These are phyloP conservation scores for Deilephila elpenor DNA, from an alignment of 2,888 invertebrate species.

Conservation along the genomic window DNA sequence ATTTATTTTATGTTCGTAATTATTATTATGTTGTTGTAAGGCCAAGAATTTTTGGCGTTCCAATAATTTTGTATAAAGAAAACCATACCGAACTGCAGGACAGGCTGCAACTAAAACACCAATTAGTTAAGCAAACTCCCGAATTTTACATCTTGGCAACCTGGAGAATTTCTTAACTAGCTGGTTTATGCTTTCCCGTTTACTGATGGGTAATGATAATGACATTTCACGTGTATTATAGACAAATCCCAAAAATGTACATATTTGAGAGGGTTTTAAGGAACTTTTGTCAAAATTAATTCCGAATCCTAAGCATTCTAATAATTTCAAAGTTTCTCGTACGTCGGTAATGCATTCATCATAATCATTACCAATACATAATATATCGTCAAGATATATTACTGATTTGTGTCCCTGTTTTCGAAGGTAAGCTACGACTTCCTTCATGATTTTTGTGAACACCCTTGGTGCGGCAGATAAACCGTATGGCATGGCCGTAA, in stretches of 20 bases:
- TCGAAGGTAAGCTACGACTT: neutral
- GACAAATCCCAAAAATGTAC: neutral
- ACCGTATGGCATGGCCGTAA: neutral
- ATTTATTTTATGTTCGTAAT: neutral
- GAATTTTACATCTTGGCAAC: neutral
- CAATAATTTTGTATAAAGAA: neutral
- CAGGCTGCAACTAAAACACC: neutral
- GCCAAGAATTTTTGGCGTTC: neutral
- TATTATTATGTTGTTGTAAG: neutral
- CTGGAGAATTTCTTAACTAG: neutral
- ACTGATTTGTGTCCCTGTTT: slow-evolving; percentile 1
- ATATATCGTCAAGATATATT: neutral
- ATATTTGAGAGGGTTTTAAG: neutral
- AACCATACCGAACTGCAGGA: neutral
- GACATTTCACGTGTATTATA: slow-evolving; percentile 3
- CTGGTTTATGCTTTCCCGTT: neutral
- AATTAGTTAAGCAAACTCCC: neutral
- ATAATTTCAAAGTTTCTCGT: no score
- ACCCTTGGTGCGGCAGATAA: neutral
- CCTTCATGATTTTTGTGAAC: slow-evolving; percentile 3
- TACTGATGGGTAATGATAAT: neutral
- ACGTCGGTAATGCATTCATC: no score
- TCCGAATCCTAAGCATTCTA: neutral
- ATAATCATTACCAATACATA: neutral
- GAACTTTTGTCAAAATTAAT: neutral